These are phyloP conservation scores for Coilia nasus DNA, from an alignment of 2,797 vertebrate genomes.

Conservation along the genomic window DNA sequence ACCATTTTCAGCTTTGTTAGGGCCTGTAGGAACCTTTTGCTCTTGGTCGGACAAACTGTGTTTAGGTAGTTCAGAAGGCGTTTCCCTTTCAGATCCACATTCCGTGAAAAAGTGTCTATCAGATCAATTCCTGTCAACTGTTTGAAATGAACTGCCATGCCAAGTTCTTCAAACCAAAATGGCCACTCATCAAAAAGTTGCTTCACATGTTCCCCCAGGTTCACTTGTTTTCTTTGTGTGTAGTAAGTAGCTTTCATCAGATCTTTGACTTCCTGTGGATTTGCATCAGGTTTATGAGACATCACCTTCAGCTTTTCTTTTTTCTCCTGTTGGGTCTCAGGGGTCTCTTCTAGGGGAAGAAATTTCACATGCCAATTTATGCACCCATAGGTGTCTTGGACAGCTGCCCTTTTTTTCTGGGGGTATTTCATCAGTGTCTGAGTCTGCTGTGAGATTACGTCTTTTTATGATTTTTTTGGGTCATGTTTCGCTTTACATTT, in stretches of 20 bases:
- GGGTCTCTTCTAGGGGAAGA: constrained; percentile 34
- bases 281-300: too few relatives aligned
- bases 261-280: constrained; percentile 36
- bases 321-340: constrained; percentile 33
- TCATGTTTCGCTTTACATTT: constrained; percentile 30
- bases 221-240: constrained; percentile 36
- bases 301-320: too few relatives aligned
- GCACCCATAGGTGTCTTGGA: constrained; percentile 44
- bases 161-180: constrained; percentile 26
- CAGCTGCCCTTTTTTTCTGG: constrained; percentile 32
- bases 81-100: background rate
- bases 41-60: background rate
- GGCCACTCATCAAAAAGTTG: constrained; percentile 33
- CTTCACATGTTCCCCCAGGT: constrained; percentile 29
- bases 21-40: background rate
- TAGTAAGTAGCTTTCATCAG: constrained; percentile 38
- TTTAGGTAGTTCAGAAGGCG: background rate
- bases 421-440: constrained; percentile 32
- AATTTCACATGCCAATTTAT: constrained; percentile 43
- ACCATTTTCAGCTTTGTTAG: background rate
- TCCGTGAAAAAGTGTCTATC: background rate
- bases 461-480: constrained; percentile 34
- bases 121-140: background rate
- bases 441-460: background rate
- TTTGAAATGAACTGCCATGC: background rate